Conservation (phyloP, 2,113 vertebrate genomes). For the Coregonus clupeaformis region DNA sequence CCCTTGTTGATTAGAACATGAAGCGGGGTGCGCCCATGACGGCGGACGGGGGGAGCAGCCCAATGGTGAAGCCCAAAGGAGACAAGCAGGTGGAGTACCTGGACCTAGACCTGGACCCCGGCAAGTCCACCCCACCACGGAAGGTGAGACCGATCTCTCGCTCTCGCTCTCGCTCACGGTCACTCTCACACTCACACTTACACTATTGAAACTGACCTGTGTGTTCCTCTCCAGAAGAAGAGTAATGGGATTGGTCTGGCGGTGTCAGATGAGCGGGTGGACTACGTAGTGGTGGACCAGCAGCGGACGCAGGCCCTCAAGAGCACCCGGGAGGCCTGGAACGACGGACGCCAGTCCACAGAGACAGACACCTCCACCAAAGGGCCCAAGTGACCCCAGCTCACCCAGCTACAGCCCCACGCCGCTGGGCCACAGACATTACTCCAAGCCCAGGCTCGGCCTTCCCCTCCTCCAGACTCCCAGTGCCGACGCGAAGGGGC, state of each 20-base stretch:
- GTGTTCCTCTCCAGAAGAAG: slow-evolving; percentile 78
- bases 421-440: slow-evolving; percentile 20
- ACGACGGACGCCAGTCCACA: slow-evolving; percentile 91
- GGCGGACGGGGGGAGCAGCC: slow-evolving; percentile 89
- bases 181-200: neutral
- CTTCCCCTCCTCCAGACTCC: slow-evolving; percentile 31
- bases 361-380: slow-evolving; percentile 89
- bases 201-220: neutral
- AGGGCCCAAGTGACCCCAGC: slow-evolving; percentile 82
- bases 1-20: slow-evolving; percentile 62
- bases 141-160: slow-evolving; percentile 75
- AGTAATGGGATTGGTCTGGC: slow-evolving; percentile 87
- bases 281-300: slow-evolving; percentile 97
- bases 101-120: slow-evolving; percentile 91
- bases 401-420: slow-evolving; percentile 20
- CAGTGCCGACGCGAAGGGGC: slow-evolving; percentile 17
- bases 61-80: slow-evolving; percentile 92
- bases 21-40: slow-evolving; percentile 71
- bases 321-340: slow-evolving; percentile 96
- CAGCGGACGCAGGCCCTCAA: slow-evolving; percentile 94
- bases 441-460: slow-evolving; percentile 33
- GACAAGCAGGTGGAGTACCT: slow-evolving; percentile 98
- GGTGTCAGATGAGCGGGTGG: slow-evolving; percentile 92
- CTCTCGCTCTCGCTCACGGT: neutral
- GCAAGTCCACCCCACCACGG: slow-evolving; percentile 92